Percentiles rank a stretch among this genome's conserved stretches.
Evolutionary conservation across 2,797 vertebrate species (phyloP).

Genomic region (Sebastes goodei): DNA sequence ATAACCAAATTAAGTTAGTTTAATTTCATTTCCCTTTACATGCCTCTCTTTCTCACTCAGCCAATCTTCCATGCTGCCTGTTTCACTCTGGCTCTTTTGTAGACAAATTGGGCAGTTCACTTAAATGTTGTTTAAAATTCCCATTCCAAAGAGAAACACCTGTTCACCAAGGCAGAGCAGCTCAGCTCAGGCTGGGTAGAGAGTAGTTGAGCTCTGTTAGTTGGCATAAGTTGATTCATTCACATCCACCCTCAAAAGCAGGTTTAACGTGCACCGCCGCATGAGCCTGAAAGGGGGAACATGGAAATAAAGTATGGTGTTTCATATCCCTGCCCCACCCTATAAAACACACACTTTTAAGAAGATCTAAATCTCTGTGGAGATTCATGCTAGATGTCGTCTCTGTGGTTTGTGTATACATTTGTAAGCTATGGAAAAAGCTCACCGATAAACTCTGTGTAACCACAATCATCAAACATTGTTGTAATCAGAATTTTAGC

Average conservation of each 20-base stretch:
- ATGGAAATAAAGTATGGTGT: background rate
- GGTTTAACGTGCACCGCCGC: background rate
- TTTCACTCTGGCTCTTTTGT: background rate
- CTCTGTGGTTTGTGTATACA: background rate
- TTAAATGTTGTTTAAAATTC: constrained; percentile 20
- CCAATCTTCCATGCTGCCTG: background rate
- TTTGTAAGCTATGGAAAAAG: background rate
- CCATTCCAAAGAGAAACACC: background rate
- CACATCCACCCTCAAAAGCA: background rate
- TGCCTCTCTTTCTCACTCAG: background rate
- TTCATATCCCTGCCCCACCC: background rate
- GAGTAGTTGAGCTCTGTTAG: background rate
- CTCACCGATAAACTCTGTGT: background rate
- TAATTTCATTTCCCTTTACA: background rate
- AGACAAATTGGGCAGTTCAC: constrained; percentile 7
- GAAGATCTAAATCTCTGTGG: background rate
- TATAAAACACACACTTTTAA: background rate
- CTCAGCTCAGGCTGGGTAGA: background rate
- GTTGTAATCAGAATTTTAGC: background rate
- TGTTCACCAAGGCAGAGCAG: background rate
- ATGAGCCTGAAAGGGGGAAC: background rate
- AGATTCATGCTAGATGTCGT: background rate
- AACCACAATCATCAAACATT: background rate
- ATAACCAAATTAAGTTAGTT: background rate
- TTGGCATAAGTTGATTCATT: background rate